Evolutionary conservation across 2,797 vertebrate species (phyloP).

Genomic region (Champsocephalus esox): DNA sequence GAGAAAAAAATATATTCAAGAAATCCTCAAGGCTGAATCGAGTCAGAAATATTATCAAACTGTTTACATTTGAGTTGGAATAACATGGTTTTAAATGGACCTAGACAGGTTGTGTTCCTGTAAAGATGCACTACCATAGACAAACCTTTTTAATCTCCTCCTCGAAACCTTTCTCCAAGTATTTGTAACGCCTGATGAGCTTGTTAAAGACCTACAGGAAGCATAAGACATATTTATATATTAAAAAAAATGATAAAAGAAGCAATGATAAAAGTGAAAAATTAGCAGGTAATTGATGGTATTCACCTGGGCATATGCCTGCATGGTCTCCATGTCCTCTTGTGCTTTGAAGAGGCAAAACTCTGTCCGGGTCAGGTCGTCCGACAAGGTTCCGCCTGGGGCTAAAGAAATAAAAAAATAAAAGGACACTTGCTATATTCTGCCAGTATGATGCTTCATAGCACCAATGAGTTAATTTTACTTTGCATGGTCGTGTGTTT

Average conservation of each 20-base stretch:
- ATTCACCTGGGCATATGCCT: conserved; percentile 93
- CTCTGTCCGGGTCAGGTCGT: conserved; percentile 95
- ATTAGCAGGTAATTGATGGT: too few relatives aligned
- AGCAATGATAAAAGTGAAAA: neutral
- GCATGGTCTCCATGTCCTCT: conserved; percentile 98
- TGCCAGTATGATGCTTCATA: neutral
- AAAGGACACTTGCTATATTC: neutral
- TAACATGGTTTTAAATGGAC: neutral
- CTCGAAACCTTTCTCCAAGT: conserved; percentile 98
- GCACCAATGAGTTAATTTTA: neutral
- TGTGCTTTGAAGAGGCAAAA: conserved; percentile 98
- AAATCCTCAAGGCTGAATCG: conserved; percentile 7
- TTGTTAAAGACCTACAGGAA: conserved; percentile 95
- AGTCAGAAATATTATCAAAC: neutral
- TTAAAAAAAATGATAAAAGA: conserved; percentile 49
- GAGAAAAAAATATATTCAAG: conserved; percentile 30
- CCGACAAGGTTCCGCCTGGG: conserved; percentile 95
- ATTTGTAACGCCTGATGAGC: conserved; percentile 98
- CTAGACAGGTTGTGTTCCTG: neutral
- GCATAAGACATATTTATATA: neutral
- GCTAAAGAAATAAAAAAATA: conserved; percentile 76
- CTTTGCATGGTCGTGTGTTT: neutral
- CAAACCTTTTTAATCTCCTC: conserved; percentile 98
- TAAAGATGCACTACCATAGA: neutral
- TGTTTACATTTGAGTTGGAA: neutral